phyloP scores from a whole-genome alignment of 2,888 invertebrate genomes.

The Ennomos erosarius region DNA sequence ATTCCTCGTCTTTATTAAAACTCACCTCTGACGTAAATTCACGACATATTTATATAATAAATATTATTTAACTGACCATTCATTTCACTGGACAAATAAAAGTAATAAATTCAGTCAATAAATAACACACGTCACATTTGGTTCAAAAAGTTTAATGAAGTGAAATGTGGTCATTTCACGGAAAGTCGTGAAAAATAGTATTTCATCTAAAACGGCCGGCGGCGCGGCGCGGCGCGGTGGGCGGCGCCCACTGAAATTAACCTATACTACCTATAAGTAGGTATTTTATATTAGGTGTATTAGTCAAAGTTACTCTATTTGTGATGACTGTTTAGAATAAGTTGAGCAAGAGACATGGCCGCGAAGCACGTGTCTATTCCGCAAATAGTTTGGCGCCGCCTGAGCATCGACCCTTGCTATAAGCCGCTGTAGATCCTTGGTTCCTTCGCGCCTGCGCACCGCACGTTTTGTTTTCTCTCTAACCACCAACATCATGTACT shows the following conservation, averaged over 20 bases:
- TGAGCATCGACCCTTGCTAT: conserved; percentile 42
- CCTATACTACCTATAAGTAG: not conserved
- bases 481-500: conserved; percentile 19
- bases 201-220: conserved; percentile 18
- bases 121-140: conserved; percentile 39
- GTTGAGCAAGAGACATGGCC: conserved; percentile 29
- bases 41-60: conserved; percentile 19
- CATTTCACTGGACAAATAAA: conserved; percentile 34
- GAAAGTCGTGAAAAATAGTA: conserved; percentile 36
- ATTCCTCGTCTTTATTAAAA: conserved; percentile 32
- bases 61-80: conserved; percentile 20
- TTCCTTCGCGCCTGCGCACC: conserved; percentile 23
- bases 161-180: conserved; percentile 34
- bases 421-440: conserved; percentile 32
- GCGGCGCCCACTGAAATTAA: conserved; percentile 17
- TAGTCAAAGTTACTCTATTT: conserved; percentile 22
- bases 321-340: conserved; percentile 29
- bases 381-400: conserved; percentile 53
- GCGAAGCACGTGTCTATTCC: conserved; percentile 39
- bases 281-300: conserved; percentile 8
- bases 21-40: conserved; percentile 18
- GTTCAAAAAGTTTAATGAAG: conserved; percentile 35
- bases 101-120: conserved; percentile 37
- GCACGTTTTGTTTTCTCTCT: conserved; percentile 27
- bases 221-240: conserved; percentile 6